phyloP scores from a whole-genome alignment of 2,797 vertebrate species.

The Cheirogaleus major region DNA sequence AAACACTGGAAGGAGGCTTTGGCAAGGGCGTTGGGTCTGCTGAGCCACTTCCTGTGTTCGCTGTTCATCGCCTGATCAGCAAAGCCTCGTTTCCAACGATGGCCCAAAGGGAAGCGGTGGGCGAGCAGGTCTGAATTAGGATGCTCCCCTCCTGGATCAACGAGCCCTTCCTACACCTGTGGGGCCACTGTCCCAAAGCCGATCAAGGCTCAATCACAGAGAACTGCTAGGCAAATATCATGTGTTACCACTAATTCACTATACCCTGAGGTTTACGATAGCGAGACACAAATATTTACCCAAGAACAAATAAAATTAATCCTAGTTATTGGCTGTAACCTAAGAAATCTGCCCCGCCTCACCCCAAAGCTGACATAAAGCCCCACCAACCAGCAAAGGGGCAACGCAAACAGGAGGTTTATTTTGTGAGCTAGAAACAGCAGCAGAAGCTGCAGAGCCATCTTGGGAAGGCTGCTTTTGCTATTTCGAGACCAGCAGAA shows the following conservation, averaged over 20 bases:
- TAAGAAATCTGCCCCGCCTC: not conserved
- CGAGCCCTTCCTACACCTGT: not conserved
- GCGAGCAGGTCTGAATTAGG: not conserved
- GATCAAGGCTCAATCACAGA: not conserved
- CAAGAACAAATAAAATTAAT: not conserved
- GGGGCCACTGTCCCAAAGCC: not conserved
- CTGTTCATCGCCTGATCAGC: not conserved
- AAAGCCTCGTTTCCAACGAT: not conserved
- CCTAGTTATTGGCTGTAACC: not conserved
- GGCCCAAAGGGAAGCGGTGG: not conserved
- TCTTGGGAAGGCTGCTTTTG: accelerated
- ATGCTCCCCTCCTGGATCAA: accelerated
- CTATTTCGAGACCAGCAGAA: not conserved
- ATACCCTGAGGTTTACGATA: not conserved
- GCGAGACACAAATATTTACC: not conserved
- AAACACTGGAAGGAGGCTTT: not conserved
- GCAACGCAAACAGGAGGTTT: accelerated
- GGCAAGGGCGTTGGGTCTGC: not conserved
- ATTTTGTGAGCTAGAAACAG: not conserved
- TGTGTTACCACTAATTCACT: not conserved
- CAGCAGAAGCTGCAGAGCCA: accelerated
- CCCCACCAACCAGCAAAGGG: not conserved
- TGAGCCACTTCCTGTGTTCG: too few relatives aligned
- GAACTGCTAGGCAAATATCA: not conserved
- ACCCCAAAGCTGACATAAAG: not conserved